These are phyloP conservation scores for Agrochola lychnidis DNA, from an alignment of 2,888 invertebrate species.

Conservation along the genomic window DNA sequence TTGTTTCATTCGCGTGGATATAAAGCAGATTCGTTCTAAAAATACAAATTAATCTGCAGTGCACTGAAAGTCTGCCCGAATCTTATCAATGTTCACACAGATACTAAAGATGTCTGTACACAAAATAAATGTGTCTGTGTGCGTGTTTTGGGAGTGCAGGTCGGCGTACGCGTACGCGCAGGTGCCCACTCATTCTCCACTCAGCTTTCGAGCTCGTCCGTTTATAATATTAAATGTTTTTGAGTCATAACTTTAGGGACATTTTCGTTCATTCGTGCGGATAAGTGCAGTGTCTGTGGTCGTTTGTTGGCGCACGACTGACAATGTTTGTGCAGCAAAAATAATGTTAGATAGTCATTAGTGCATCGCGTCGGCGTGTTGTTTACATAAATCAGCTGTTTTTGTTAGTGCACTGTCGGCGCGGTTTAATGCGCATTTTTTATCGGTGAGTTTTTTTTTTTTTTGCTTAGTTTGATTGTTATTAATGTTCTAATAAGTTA, in stretches of 20 bases:
- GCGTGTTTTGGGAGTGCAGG: conserved; percentile 58
- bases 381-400: conserved; percentile 53
- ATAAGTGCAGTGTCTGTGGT: conserved; percentile 12
- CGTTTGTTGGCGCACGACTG: background rate
- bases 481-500: background rate
- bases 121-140: conserved; percentile 39
- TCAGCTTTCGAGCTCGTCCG: conserved; percentile 50
- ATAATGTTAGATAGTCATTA: background rate
- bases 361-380: background rate
- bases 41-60: conserved; percentile 44
- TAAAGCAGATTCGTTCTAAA: conserved; percentile 53
- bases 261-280: conserved; percentile 23
- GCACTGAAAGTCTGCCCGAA: conserved; percentile 30
- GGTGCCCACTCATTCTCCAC: conserved; percentile 60
- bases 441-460: conserved; percentile 36
- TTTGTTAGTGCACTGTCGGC: conserved; percentile 1
- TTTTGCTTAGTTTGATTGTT: background rate
- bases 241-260: conserved; percentile 27
- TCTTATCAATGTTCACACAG: conserved; percentile 53
- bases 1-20: conserved; percentile 24
- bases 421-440: background rate
- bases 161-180: conserved; percentile 54
- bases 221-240: conserved; percentile 21
- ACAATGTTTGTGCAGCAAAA: background rate
- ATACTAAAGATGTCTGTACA: conserved; percentile 4